phyloP scores from a whole-genome alignment of 2,797 vertebrate species.

The Intellagama lesueurii region DNA sequence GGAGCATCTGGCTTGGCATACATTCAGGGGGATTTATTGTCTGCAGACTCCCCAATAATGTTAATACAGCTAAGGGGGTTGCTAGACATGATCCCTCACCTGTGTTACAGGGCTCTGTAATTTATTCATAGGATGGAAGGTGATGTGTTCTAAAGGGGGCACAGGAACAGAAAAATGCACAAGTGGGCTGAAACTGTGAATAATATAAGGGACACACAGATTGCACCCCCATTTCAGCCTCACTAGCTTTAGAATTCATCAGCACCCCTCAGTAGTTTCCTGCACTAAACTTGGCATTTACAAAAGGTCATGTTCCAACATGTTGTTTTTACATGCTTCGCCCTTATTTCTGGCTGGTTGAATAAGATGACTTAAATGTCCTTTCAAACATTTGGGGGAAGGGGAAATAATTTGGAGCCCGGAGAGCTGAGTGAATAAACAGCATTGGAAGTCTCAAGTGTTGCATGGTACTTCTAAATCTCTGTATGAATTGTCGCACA shows the following conservation, averaged over 20 bases:
- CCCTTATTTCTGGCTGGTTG: not conserved
- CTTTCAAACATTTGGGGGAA: not conserved
- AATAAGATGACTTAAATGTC: not conserved
- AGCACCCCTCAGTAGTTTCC: not conserved
- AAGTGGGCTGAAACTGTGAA: not conserved
- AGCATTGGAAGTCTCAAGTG: not conserved
- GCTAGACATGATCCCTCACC: not conserved
- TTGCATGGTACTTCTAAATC: slow-evolving; percentile 14
- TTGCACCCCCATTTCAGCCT: not conserved
- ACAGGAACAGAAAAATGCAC: not conserved
- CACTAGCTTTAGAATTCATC: not conserved
- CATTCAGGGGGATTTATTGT: not conserved
- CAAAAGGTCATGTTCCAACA: not conserved
- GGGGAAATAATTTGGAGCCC: not conserved
- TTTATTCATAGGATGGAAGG: not conserved
- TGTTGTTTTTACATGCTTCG: not conserved
- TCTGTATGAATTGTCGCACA: not conserved
- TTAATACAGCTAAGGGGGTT: not conserved
- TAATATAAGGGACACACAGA: no score
- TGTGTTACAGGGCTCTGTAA: not conserved
- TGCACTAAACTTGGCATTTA: rapidly evolving
- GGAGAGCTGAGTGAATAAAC: not conserved
- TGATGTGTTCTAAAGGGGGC: not conserved
- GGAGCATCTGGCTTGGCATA: not conserved
- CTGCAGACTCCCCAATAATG: not conserved